Conservation (phyloP, 2,797 vertebrate species). For the Epinephelus malabaricus region DNA sequence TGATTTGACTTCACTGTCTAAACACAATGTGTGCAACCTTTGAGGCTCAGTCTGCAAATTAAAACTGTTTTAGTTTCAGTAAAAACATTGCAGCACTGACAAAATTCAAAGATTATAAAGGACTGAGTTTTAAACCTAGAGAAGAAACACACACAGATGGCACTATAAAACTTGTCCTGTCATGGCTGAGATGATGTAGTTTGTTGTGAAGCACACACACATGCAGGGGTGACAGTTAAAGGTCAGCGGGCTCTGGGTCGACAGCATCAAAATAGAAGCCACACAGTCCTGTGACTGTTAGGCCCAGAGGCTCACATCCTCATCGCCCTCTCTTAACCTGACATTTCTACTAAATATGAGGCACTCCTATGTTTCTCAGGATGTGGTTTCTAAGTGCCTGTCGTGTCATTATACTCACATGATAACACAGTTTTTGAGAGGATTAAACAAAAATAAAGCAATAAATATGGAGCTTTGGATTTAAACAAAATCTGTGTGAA, state of each 20-base stretch:
- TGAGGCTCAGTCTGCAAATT: not conserved
- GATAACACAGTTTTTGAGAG: not conserved
- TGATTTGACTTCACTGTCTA: not conserved
- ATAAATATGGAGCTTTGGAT: not conserved
- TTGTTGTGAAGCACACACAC: slow-evolving; percentile 16
- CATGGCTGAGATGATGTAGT: slow-evolving; percentile 26
- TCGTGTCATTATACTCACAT: too few species aligned
- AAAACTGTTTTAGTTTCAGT: not conserved
- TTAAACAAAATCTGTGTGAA: not conserved
- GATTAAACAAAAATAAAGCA: not conserved
- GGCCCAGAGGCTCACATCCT: not conserved
- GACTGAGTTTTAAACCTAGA: too few species aligned
- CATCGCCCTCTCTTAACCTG: not conserved
- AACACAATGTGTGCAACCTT: not conserved
- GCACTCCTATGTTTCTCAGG: not conserved
- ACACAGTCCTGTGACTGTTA: slow-evolving; percentile 13
- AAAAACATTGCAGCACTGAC: not conserved
- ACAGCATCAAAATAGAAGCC: slow-evolving; percentile 4
- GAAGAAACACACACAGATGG: not conserved
- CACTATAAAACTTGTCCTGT: not conserved
- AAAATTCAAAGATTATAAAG: not conserved
- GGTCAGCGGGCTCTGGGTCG: slow-evolving; percentile 14
- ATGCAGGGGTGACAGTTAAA: not conserved
- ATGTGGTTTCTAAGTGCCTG: not conserved
- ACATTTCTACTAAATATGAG: not conserved